A percentile compares a stretch with the other conserved stretches of the same genome.
Evolutionary conservation across 2,113 vertebrate species (phyloP).

Genomic region (Corapipo altera): DNA sequence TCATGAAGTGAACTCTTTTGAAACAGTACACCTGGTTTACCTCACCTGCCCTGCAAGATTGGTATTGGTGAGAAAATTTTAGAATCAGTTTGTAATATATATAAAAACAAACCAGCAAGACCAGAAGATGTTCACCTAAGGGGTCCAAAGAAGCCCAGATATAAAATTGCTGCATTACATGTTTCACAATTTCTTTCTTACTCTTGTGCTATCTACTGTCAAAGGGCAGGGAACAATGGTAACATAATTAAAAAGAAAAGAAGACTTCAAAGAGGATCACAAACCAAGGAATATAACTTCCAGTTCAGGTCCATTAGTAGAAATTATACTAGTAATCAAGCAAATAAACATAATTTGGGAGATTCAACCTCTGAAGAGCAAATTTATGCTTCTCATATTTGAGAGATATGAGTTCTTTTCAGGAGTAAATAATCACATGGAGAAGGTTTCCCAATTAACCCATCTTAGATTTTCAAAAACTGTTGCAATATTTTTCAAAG

Average conservation of each 20-base stretch:
- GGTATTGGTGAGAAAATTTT: background rate
- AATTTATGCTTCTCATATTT: background rate
- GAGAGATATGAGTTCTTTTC: background rate
- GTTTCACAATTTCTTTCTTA: background rate
- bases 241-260: accelerated
- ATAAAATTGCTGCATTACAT: background rate
- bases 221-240: background rate
- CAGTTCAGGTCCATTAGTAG: background rate
- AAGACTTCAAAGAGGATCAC: background rate
- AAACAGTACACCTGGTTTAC: background rate
- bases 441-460: background rate
- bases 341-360: background rate
- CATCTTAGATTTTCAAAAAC: background rate
- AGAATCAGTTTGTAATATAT: background rate
- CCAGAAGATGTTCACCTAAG: accelerated
- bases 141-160: background rate
- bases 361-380: background rate
- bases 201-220: background rate
- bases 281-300: background rate
- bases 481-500: background rate
- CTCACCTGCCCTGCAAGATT: background rate
- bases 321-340: background rate
- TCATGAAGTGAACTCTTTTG: background rate
- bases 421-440: background rate
- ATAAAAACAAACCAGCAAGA: background rate